Evolutionary conservation across 2,113 vertebrate genomes (phyloP), one percentile per base, ranked within the genome.

Genomic region (Sceloporus undulatus): DNA sequence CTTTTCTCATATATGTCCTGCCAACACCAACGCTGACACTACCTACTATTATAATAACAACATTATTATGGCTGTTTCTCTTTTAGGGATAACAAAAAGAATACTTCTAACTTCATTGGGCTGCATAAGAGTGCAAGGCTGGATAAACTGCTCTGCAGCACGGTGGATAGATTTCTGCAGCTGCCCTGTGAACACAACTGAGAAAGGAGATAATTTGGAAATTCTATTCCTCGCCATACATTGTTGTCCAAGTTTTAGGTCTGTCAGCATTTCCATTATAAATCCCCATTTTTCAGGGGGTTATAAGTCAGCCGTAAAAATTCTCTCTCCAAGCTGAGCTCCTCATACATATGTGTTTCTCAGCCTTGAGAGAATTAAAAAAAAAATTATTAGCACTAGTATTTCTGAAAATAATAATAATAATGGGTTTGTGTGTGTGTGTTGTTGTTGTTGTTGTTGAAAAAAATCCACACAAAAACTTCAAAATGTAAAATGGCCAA

Each of bases 261-360:
- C 95, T 96, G 95, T 97, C 94, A 95, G 95, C 91, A 84, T 96
- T 97, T 96, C 95, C 94, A 94, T 95, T 95, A 93, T 89, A 94
- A 96, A 95, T 92, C 91, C 92, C 92, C 94, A 84, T 95, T 95
- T 84, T 96, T 95, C 88, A 93, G 87, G 93, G 91, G 89, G 91
- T 94, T 95, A 89, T 95, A 94, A 95, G 93, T 96, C 93, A 95
- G 94, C 94, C 94, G 90, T 96, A 96, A 96, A 96, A 42, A 92
- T 93, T 21, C 95, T 96, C 94, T 96, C 93, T 96, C 89, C 91
- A 92, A 95, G 93, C 93, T 94, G 95, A 95, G 92, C 93, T 92
- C 96, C 73, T 40, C 42, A 40, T 95, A 94, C 93, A 93, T 94
- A 87, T 96, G 95, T 95, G 93, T 96, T 96, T 95, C 95, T 94